Conservation (phyloP, 2,113 vertebrate genomes). For the Proterorhinus semilunaris region DNA sequence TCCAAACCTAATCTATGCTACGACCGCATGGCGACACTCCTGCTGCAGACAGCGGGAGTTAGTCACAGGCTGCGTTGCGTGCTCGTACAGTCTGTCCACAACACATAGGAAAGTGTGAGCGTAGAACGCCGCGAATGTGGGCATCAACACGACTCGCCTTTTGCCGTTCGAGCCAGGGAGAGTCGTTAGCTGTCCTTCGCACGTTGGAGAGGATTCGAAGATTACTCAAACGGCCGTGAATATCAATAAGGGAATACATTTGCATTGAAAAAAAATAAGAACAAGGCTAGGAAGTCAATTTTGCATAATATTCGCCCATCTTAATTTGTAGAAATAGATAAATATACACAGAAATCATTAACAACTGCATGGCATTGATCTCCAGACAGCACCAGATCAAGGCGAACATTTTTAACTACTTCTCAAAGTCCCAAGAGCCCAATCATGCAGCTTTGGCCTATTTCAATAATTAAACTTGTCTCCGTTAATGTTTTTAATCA, state of each 20-base stretch:
- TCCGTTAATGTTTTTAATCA: neutral
- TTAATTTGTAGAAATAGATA: too few species aligned
- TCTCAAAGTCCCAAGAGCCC: neutral
- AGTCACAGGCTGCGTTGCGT: neutral
- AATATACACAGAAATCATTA: slow-evolving; percentile 4
- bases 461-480: neutral
- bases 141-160: slow-evolving; percentile 9
- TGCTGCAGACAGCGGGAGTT: slow-evolving; percentile 11
- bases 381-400: slow-evolving; percentile 22
- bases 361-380: neutral
- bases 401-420: slow-evolving; percentile 10
- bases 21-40: neutral
- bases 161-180: neutral
- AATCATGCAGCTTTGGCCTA: neutral
- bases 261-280: too few species aligned
- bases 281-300: too few species aligned
- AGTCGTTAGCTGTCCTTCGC: neutral
- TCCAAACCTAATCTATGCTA: too few species aligned
- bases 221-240: too few species aligned
- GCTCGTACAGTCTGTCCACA: slow-evolving; percentile 2
- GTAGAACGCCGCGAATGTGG: slow-evolving; percentile 10
- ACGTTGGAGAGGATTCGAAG: too few species aligned
- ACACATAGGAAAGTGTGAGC: slow-evolving; percentile 9
- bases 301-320: too few species aligned
- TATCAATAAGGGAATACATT: too few species aligned